Conservation (phyloP, 2,797 vertebrate genomes). For the Poecilia wingei region DNA sequence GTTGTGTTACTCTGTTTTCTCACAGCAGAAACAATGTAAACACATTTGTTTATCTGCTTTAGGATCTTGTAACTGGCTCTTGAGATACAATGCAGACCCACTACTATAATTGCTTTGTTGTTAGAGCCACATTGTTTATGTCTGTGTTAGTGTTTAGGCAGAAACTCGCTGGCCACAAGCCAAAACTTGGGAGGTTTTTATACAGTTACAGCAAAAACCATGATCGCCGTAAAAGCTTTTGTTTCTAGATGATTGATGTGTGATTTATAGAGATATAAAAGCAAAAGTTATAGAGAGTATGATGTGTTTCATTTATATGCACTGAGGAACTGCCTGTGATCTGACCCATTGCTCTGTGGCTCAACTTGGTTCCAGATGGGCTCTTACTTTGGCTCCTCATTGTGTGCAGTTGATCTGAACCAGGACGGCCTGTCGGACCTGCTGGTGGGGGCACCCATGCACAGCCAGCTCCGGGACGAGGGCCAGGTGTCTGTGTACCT, state of each 20-base stretch:
- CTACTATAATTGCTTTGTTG: constrained; percentile 45
- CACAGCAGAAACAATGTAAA: constrained; percentile 23
- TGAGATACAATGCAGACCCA: constrained; percentile 32
- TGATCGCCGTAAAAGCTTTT: constrained; percentile 21
- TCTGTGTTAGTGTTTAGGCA: constrained; percentile 49
- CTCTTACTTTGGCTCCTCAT: constrained; percentile 99
- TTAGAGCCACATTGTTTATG: constrained; percentile 54
- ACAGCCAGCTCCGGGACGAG: constrained; percentile 95
- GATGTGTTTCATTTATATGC: constrained; percentile 44
- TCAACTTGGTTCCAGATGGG: constrained; percentile 98
- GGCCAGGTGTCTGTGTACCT: constrained; percentile 96
- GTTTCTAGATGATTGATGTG: constrained; percentile 46
- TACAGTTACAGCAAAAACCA: constrained; percentile 31
- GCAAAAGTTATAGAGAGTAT: constrained; percentile 30
- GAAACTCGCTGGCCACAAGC: constrained; percentile 26
- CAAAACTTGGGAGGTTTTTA: constrained; percentile 40
- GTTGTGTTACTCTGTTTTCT: neutral
- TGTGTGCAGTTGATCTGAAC: constrained; percentile 99
- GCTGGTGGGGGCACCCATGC: constrained; percentile 98
- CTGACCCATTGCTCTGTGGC: constrained; percentile 90
- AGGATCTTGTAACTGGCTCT: constrained; percentile 23
- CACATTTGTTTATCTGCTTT: constrained; percentile 14
- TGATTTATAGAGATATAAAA: constrained; percentile 34
- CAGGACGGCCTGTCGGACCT: constrained; percentile 95
- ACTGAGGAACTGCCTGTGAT: constrained; percentile 64